Evolutionary conservation across 2,113 vertebrate species (phyloP), one percentile per base, ranked within the genome.

Genomic region (Globicephala melas): DNA sequence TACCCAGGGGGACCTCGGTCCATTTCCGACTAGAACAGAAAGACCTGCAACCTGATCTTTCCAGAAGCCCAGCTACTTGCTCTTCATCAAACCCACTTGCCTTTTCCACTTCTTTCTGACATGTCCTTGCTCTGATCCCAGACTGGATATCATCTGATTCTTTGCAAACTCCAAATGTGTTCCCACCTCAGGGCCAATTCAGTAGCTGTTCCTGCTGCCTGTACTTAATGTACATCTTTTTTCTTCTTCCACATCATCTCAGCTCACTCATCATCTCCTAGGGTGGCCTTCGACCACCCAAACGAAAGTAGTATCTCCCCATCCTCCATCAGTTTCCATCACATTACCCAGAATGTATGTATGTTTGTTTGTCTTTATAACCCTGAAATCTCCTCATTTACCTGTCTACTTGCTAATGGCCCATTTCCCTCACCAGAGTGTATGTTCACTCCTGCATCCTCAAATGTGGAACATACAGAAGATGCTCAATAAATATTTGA

Each of bases 361-460:
- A 8, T 76, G 26, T 93, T 41, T 89, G 20, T 93, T 41, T 89
- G 55, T 63, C 44, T 96, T 26, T 23, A 9, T 60, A 93, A n/a
- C 28, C 41, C 79, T 41, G 11, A 50, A 38, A 53, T 83, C 65
- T 58, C 79, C 23, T 96, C 71, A 13, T 67, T 50, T 44, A 53
- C 17, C 60, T 38, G 23, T 18, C 73, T 31, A 1, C 4, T 77
- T 79, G 14, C 44, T 58, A 65, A 23, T 80, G 47, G 25, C n/a
- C 36, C 3, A 18, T 21, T 47, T 62, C 65, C 71, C 13, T 94
- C 60, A 11, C 13, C 53, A 12, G 79, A 28, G 13, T 5, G 9
- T 11, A 10, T 23, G 33, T 8, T 92, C 26, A 28, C 63, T 76
- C 92, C 63, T 58, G 44, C 15, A 65, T 9, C 50, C 38, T 36